Conservation (phyloP, 1,140 invertebrate genomes). For the Cylas formicarius region DNA sequence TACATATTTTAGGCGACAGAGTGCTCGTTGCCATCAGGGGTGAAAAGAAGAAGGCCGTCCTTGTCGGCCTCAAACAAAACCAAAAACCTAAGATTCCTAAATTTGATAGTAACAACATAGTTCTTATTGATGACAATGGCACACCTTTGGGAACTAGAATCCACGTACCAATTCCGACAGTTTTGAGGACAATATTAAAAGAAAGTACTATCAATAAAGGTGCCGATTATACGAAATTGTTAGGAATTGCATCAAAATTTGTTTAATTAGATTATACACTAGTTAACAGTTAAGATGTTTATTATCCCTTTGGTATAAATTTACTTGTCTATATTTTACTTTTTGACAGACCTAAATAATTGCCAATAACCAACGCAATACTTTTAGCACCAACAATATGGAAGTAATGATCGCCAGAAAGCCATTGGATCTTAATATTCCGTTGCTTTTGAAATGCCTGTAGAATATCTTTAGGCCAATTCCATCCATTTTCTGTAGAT, state of each 20-base stretch:
- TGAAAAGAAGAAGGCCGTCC: slow-evolving; percentile 90
- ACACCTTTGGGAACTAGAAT: slow-evolving; percentile 90
- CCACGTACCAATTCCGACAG: slow-evolving; percentile 87
- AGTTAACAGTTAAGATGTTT: too few relatives aligned
- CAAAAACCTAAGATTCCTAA: slow-evolving; percentile 79
- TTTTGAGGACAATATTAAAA: slow-evolving; percentile 80
- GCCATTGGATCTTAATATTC: too few relatives aligned
- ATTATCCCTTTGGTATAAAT: too few relatives aligned
- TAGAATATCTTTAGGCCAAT: too few relatives aligned
- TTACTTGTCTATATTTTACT: too few relatives aligned
- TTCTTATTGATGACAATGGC: slow-evolving; percentile 92
- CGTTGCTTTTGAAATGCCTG: too few relatives aligned
- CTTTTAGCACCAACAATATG: too few relatives aligned
- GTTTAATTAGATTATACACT: slow-evolving; percentile 63
- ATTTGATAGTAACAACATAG: slow-evolving; percentile 95
- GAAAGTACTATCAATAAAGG: slow-evolving; percentile 75
- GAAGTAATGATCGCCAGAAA: too few relatives aligned
- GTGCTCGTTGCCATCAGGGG: slow-evolving; percentile 94
- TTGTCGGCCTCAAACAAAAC: slow-evolving; percentile 86
- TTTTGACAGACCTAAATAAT: too few relatives aligned
- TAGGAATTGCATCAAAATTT: slow-evolving; percentile 90
- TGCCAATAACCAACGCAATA: too few relatives aligned
- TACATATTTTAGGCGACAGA: slow-evolving; percentile 61
- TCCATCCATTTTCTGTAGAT: too few relatives aligned
- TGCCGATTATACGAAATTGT: slow-evolving; percentile 89